Conservation (phyloP, 2,888 invertebrate genomes). For the Lymantria dispar region DNA sequence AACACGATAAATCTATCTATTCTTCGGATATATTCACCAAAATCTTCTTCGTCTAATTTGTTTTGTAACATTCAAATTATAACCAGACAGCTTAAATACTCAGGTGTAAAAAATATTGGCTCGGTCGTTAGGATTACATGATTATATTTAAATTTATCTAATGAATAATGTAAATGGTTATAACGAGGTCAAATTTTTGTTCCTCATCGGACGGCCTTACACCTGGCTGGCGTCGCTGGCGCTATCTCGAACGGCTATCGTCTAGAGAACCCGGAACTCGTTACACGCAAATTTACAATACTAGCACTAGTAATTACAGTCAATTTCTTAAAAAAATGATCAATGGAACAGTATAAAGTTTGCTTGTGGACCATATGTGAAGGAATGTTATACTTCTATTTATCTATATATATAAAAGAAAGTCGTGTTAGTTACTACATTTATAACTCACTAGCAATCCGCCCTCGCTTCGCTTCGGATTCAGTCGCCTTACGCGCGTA, state of each 20-base stretch:
- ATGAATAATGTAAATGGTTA: slow-evolving; percentile 46
- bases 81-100: slow-evolving; percentile 32
- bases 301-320: slow-evolving; percentile 8
- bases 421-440: too few relatives aligned
- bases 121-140: slow-evolving; percentile 24
- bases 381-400: too few relatives aligned
- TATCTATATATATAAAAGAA: too few relatives aligned
- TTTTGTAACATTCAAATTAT: too few relatives aligned
- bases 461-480: too few relatives aligned
- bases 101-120: slow-evolving; percentile 44
- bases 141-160: slow-evolving; percentile 34
- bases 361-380: too few relatives aligned
- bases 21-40: too few relatives aligned
- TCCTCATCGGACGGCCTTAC: slow-evolving; percentile 44
- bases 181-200: slow-evolving; percentile 52
- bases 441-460: too few relatives aligned
- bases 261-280: slow-evolving; percentile 46
- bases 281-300: background rate
- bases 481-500: too few relatives aligned
- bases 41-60: too few relatives aligned
- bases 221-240: slow-evolving; percentile 39
- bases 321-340: background rate
- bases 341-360: too few relatives aligned
- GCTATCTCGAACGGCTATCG: slow-evolving; percentile 48
- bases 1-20: too few relatives aligned